Evolutionary conservation across 2,113 vertebrate species (phyloP).

Genomic region (Athene cunicularia): DNA sequence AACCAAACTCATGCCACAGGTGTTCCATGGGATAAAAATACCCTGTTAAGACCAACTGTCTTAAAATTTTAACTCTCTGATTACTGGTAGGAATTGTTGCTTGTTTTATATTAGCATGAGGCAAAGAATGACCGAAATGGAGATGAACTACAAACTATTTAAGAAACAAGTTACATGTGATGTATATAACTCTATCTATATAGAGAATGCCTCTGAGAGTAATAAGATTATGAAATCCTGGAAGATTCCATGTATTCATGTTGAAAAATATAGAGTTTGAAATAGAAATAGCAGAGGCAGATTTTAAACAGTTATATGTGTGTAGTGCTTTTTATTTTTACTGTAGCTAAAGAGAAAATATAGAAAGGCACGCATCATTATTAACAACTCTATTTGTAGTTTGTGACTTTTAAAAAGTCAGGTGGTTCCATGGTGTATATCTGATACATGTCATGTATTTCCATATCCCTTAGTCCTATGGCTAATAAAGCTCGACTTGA

Average conservation of each 20-base stretch:
- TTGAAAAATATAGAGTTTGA: background rate
- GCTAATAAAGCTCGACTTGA: background rate
- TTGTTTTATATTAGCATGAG: background rate
- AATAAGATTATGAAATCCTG: background rate
- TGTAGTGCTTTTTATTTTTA: background rate
- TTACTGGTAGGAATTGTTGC: background rate
- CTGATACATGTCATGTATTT: background rate
- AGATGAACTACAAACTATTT: background rate
- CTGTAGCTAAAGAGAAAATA: background rate
- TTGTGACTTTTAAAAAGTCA: background rate
- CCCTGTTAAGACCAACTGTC: background rate
- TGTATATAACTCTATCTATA: background rate
- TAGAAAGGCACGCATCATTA: background rate
- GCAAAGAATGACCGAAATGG: background rate
- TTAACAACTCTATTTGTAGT: background rate
- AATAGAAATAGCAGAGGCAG: background rate
- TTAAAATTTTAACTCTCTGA: background rate
- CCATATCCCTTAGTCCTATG: background rate
- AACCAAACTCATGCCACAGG: background rate
- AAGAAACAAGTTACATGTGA: background rate
- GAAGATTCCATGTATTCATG: background rate
- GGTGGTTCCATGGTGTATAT: background rate
- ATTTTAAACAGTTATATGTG: background rate
- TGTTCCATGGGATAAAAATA: background rate
- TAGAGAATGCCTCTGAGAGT: background rate